phyloP scores from a whole-genome alignment of 1,140 invertebrate species.

The Tetramorium parvispinum region DNA sequence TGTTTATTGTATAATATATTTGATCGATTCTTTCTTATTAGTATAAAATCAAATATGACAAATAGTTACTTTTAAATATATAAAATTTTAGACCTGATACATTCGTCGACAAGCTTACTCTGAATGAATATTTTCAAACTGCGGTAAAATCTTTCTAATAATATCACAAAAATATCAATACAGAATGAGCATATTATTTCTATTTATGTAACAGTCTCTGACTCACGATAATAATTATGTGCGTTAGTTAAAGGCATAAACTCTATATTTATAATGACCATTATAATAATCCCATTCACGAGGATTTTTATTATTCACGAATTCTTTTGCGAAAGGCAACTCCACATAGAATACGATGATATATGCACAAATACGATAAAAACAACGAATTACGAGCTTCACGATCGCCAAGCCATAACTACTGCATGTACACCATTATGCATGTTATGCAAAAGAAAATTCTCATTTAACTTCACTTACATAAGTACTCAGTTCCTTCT shows the following conservation, averaged over 20 bases:
- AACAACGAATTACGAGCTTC: background rate
- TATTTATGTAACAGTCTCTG: background rate
- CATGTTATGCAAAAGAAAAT: background rate
- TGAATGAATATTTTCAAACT: too few relatives aligned
- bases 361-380: constrained; percentile 12
- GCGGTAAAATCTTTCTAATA: too few relatives aligned
- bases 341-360: background rate
- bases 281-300: background rate
- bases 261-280: constrained; percentile 5
- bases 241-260: background rate
- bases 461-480: constrained; percentile 7
- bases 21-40: background rate
- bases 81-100: background rate
- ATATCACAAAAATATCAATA: too few relatives aligned
- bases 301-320: constrained; percentile 1
- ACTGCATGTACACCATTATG: background rate
- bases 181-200: background rate
- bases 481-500: background rate
- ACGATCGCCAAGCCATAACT: background rate
- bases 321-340: background rate
- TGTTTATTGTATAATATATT: background rate
- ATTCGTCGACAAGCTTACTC: background rate
- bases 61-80: background rate
- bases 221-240: background rate
- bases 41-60: background rate